Conservation (phyloP, 2,888 invertebrate species). For the Lepeophtheirus nordmannii region DNA sequence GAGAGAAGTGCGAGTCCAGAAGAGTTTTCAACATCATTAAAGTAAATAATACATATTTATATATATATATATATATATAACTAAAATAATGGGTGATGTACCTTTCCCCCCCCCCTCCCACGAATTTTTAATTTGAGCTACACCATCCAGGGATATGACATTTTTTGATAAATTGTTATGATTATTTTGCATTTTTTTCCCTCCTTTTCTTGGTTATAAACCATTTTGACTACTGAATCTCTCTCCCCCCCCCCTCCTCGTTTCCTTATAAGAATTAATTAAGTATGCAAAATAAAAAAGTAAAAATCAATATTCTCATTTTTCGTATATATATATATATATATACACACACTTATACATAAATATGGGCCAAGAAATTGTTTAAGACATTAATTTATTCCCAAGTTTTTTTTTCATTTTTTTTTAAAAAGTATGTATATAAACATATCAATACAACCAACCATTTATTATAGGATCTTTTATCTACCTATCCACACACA, state of each 20-base stretch:
- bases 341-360: too few relatives aligned
- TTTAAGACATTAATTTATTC: constrained; percentile 7
- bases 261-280: not conserved
- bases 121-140: too few relatives aligned
- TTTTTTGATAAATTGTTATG: not conserved
- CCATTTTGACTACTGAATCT: not conserved
- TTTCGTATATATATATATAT: not conserved
- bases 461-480: not conserved
- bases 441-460: not conserved
- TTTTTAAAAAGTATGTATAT: not conserved
- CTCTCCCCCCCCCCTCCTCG: not conserved
- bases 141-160: not conserved
- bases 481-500: too few relatives aligned
- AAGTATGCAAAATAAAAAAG: not conserved
- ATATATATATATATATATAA: too few relatives aligned
- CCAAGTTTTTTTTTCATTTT: not conserved
- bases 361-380: not conserved
- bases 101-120: too few relatives aligned
- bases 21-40: too few relatives aligned
- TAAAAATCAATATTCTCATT: not conserved
- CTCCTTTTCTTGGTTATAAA: not conserved
- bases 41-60: too few relatives aligned
- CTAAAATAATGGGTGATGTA: too few relatives aligned
- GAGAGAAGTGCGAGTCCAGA: too few relatives aligned
- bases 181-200: not conserved